A percentile compares a stretch with the other conserved stretches of the same genome.
Evolutionary conservation across 2,797 vertebrate genomes (phyloP).

Genomic region (Rhinophrynus dorsalis): DNA sequence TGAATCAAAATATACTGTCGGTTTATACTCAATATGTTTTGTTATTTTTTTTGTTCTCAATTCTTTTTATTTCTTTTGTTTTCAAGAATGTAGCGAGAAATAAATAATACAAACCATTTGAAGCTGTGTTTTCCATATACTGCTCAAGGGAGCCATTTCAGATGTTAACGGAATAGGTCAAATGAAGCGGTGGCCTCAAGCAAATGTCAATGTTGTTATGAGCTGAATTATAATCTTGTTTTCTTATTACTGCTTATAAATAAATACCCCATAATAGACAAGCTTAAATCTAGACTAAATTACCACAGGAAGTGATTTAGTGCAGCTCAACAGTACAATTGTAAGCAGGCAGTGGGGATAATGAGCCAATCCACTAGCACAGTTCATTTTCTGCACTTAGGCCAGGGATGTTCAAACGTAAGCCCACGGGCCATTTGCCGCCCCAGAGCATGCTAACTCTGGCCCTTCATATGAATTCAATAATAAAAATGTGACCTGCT

Average conservation of each 20-base stretch:
- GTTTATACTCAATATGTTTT: slow-evolving; percentile 48
- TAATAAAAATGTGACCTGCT: too few relatives aligned
- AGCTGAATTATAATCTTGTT: slow-evolving; percentile 35
- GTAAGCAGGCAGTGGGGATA: too few relatives aligned
- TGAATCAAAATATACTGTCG: slow-evolving; percentile 65
- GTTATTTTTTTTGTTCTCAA: slow-evolving; percentile 5
- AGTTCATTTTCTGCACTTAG: too few relatives aligned
- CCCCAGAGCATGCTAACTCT: too few relatives aligned
- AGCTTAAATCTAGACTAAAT: slow-evolving; percentile 27
- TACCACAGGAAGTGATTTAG: not conserved
- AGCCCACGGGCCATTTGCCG: too few relatives aligned
- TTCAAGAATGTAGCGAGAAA: not conserved
- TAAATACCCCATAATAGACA: slow-evolving; percentile 28
- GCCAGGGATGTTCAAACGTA: too few relatives aligned
- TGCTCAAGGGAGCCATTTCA: slow-evolving; percentile 52
- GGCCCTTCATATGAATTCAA: too few relatives aligned
- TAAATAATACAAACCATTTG: slow-evolving; percentile 1
- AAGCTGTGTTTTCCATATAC: slow-evolving; percentile 11
- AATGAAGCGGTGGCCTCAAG: slow-evolving; percentile 46
- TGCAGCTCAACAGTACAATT: not conserved
- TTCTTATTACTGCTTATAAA: slow-evolving; percentile 30
- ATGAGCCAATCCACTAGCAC: too few relatives aligned
- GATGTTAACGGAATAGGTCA: slow-evolving; percentile 46
- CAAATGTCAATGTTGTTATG: slow-evolving; percentile 24
- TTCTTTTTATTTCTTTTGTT: slow-evolving; percentile 33